These are phyloP conservation scores for Troides aeacus DNA, from an alignment of 2,888 invertebrate species.

Conservation along the genomic window DNA sequence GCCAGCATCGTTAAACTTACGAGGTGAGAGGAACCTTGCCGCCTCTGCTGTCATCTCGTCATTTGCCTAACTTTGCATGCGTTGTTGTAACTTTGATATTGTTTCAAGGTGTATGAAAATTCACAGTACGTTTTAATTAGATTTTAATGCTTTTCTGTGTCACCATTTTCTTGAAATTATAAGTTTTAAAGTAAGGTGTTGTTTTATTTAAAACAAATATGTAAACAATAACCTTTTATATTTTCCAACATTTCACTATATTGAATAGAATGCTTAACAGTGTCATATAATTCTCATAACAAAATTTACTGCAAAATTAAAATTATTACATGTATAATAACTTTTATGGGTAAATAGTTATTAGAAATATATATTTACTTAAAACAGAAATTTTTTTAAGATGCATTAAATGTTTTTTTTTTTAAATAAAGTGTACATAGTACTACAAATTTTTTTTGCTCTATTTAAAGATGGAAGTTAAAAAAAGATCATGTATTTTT, in stretches of 20 bases:
- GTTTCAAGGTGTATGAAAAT: background rate
- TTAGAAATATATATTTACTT: background rate
- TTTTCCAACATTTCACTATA: no score
- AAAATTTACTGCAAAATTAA: background rate
- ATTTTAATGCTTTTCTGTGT: background rate
- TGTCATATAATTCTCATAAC: background rate
- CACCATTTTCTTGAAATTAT: background rate
- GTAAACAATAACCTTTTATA: background rate
- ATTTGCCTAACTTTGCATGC: slow-evolving; percentile 50
- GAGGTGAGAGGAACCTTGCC: slow-evolving; percentile 74
- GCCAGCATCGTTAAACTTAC: slow-evolving; percentile 59
- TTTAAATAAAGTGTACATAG: background rate
- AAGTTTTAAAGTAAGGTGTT: background rate
- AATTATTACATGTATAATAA: no score
- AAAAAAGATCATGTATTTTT: no score
- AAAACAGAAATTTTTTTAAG: no score
- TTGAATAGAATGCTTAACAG: no score
- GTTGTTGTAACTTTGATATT: slow-evolving; percentile 36
- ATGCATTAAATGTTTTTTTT: background rate
- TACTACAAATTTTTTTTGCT: no score
- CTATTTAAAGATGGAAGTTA: background rate
- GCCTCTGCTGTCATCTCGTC: slow-evolving; percentile 52
- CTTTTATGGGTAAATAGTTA: background rate
- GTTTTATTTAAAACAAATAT: background rate
- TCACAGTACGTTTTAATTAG: background rate